Evolutionary conservation across 2,113 vertebrate species (phyloP).

Genomic region (Podarcis raffonei): DNA sequence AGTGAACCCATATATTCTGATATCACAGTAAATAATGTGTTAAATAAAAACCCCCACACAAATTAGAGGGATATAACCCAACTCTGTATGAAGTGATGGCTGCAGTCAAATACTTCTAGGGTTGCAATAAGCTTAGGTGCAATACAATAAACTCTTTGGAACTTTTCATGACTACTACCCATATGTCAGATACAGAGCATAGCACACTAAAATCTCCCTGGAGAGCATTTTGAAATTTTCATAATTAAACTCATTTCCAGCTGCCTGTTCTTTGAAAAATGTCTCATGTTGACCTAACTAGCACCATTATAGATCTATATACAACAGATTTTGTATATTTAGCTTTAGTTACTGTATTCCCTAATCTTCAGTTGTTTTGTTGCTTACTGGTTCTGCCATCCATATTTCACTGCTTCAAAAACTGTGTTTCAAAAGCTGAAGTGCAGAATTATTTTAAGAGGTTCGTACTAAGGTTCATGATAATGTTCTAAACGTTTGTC

Average conservation of each 20-base stretch:
- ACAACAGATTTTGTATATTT: background rate
- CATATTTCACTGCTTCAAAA: background rate
- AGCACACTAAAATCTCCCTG: slow-evolving; percentile 43
- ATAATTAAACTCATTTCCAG: slow-evolving; percentile 36
- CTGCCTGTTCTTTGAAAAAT: slow-evolving; percentile 24
- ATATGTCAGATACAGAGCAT: slow-evolving; percentile 22
- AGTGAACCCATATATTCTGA: slow-evolving; percentile 4
- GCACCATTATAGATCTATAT: background rate
- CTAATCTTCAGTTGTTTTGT: background rate
- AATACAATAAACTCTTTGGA: slow-evolving; percentile 22
- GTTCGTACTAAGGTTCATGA: background rate
- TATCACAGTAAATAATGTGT: background rate
- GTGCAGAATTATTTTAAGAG: background rate
- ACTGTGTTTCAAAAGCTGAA: background rate
- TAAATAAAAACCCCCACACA: background rate
- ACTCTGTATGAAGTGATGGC: slow-evolving; percentile 17
- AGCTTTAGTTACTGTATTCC: background rate
- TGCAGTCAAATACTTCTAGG: slow-evolving; percentile 42
- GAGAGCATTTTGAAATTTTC: slow-evolving; percentile 39
- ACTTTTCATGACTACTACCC: slow-evolving; percentile 25
- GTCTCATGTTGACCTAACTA: slow-evolving; percentile 3
- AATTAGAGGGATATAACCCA: slow-evolving; percentile 3
- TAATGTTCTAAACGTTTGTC: background rate
- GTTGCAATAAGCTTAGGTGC: slow-evolving; percentile 29
- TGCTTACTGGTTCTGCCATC: background rate